A percentile compares a stretch with the other conserved stretches of the same genome.
Evolutionary conservation across 2,113 vertebrate species (phyloP).

Genomic region (Crotalus viridis): DNA sequence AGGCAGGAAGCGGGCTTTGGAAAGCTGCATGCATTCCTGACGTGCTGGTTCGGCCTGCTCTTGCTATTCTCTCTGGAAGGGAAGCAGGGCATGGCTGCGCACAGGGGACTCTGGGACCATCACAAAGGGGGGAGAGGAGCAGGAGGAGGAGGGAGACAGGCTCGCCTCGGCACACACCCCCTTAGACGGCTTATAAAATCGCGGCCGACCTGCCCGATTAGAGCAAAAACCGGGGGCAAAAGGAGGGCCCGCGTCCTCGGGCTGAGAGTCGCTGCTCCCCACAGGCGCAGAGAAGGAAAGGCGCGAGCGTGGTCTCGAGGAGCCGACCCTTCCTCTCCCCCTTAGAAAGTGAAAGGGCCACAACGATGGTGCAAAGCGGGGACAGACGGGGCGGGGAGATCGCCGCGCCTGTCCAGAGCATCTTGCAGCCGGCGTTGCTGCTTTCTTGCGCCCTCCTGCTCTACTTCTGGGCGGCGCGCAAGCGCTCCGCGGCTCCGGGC

Average conservation of each 20-base stretch:
- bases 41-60: constrained; percentile 2
- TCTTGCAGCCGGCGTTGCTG: constrained; percentile 63
- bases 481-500: constrained; percentile 30
- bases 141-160: constrained; percentile 65
- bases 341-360: not conserved
- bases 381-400: not conserved
- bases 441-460: constrained; percentile 72
- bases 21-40: constrained; percentile 22
- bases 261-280: not conserved
- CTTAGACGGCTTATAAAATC: constrained; percentile 75
- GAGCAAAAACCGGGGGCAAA: constrained; percentile 10
- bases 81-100: not conserved
- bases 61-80: not conserved
- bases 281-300: not conserved
- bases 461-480: constrained; percentile 26
- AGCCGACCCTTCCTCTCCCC: not conserved
- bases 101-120: constrained; percentile 66
- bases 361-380: not conserved
- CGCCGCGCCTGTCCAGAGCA: not conserved
- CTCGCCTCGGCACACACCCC: constrained; percentile 68
- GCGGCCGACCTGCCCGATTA: constrained; percentile 55
- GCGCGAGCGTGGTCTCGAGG: not conserved
- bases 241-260: not conserved
- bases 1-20: constrained; percentile 18
- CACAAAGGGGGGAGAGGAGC: constrained; percentile 72